These are phyloP conservation scores for Neosilurus mollespiculum DNA, from an alignment of 2,797 vertebrate genomes.

Conservation along the genomic window DNA sequence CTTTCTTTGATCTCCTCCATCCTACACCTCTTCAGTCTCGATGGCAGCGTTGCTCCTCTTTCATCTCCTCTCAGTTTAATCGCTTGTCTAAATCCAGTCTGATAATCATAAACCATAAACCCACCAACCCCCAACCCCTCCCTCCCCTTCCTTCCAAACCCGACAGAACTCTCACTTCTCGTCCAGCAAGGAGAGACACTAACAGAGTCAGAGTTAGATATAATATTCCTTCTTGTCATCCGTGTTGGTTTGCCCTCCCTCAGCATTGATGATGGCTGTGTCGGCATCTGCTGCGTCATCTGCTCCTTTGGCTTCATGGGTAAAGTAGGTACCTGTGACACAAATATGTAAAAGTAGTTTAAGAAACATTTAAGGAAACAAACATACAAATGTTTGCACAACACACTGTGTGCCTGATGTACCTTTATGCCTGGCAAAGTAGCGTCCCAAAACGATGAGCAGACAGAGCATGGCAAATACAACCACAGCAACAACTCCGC, in stretches of 20 bases:
- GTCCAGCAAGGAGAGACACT: conserved; percentile 48
- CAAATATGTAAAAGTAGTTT: background rate
- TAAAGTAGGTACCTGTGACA: conserved; percentile 96
- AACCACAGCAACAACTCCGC: conserved; percentile 96
- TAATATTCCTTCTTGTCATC: conserved; percentile 99
- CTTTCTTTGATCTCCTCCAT: conserved; percentile 74
- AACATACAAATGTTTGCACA: background rate
- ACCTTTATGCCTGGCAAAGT: conserved; percentile 99
- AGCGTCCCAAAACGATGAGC: conserved; percentile 96
- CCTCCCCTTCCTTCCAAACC: conserved; percentile 56
- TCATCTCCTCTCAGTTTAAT: conserved; percentile 40
- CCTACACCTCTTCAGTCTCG: conserved; percentile 64
- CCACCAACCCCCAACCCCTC: conserved; percentile 18
- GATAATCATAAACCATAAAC: conserved; percentile 30
- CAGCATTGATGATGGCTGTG: conserved; percentile 99
- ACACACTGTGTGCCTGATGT: conserved; percentile 52
- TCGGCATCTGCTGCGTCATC: conserved; percentile 98
- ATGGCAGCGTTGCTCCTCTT: conserved; percentile 52
- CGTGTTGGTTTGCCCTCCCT: conserved; percentile 97
- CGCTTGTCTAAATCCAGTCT: conserved; percentile 51
- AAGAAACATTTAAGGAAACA: conserved; percentile 26
- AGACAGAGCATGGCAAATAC: conserved; percentile 98
- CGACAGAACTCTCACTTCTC: conserved; percentile 48
- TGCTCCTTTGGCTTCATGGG: conserved; percentile 99
- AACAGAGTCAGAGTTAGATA: conserved; percentile 82